These are phyloP conservation scores for Mizuhopecten yessoensis DNA, from an alignment of 1,140 invertebrate species.

Conservation along the genomic window DNA sequence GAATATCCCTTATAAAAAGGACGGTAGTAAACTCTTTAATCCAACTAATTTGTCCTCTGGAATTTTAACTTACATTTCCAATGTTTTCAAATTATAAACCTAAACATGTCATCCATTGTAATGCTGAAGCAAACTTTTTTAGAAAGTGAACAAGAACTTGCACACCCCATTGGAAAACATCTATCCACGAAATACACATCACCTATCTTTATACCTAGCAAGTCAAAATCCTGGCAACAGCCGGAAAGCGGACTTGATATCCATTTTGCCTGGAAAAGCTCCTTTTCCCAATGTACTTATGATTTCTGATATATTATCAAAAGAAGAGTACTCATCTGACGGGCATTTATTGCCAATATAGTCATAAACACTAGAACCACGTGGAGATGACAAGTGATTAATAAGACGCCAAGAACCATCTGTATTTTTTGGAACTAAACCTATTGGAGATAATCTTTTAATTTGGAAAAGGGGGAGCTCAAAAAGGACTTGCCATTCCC, in stretches of 20 bases:
- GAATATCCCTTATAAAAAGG: background rate
- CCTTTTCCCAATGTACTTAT: background rate
- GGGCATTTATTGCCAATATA: background rate
- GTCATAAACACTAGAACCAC: background rate
- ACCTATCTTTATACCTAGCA: constrained; percentile 41
- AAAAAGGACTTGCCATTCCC: background rate
- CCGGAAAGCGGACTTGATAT: constrained; percentile 46
- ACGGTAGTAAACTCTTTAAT: background rate
- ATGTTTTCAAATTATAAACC: background rate
- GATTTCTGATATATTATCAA: background rate
- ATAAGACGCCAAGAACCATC: background rate
- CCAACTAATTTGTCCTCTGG: background rate
- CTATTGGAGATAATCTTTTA: constrained; percentile 24
- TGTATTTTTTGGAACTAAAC: constrained; percentile 23
- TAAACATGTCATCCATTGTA: background rate
- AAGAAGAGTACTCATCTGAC: constrained; percentile 37
- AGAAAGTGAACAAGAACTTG: constrained; percentile 10
- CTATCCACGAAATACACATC: constrained; percentile 44
- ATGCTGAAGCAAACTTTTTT: background rate
- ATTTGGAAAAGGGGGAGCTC: background rate
- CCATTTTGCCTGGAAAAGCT: background rate
- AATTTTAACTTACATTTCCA: background rate
- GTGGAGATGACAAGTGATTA: constrained; percentile 21
- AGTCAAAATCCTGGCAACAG: constrained; percentile 52
- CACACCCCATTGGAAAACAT: constrained; percentile 45